A percentile compares a stretch with the other conserved stretches of the same genome.
phyloP scores from a whole-genome alignment of 2,797 vertebrate genomes.

The Enteromius unitaeniatus region DNA sequence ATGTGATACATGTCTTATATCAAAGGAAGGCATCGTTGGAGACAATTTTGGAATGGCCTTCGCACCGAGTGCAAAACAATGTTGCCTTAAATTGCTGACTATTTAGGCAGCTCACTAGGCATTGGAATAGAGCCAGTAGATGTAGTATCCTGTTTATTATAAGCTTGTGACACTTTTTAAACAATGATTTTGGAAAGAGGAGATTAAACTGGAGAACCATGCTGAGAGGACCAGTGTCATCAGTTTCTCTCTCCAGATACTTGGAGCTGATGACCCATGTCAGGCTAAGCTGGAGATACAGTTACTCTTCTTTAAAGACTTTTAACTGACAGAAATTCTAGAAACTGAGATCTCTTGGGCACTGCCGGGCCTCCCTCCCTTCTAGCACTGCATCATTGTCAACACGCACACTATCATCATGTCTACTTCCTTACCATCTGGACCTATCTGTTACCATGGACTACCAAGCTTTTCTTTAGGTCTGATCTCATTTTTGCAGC shows the following conservation, averaged over 20 bases:
- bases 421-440: slow-evolving; percentile 42
- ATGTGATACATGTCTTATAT: neutral
- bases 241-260: slow-evolving; percentile 39
- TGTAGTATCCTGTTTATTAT: slow-evolving; percentile 13
- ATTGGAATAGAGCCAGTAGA: neutral
- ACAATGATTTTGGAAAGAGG: slow-evolving; percentile 1
- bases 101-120: slow-evolving; percentile 8
- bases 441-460: slow-evolving; percentile 29
- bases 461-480: slow-evolving; percentile 23
- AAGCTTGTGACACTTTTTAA: slow-evolving; percentile 19
- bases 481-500: slow-evolving; percentile 35
- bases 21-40: neutral
- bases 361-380: slow-evolving; percentile 40
- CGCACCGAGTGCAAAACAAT: neutral
- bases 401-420: slow-evolving; percentile 45
- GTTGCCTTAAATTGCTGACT: neutral
- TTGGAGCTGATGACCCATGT: slow-evolving; percentile 39
- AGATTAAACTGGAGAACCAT: slow-evolving; percentile 7
- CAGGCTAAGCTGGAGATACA: slow-evolving; percentile 33
- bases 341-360: slow-evolving; percentile 42
- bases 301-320: slow-evolving; percentile 3
- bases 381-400: slow-evolving; percentile 37
- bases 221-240: slow-evolving; percentile 26
- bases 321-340: slow-evolving; percentile 58
- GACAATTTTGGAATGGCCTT: neutral